phyloP scores from a whole-genome alignment of 2,113 vertebrate genomes.

The Tretioscincus oriximinensis region DNA sequence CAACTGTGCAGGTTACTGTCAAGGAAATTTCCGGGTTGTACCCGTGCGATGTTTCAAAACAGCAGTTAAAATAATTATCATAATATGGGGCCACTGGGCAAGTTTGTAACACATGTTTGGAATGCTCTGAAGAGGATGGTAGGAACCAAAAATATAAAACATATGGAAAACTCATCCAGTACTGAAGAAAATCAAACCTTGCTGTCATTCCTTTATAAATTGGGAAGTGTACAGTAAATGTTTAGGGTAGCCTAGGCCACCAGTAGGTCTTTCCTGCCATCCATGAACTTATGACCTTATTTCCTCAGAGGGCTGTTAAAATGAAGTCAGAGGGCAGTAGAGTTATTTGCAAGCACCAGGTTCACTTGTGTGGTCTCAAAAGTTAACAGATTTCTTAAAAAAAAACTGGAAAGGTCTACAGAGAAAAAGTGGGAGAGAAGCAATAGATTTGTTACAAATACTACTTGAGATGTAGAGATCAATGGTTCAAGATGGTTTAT shows the following conservation, averaged over 20 bases:
- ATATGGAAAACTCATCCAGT: slow-evolving; percentile 74
- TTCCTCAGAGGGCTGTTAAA: slow-evolving; percentile 87
- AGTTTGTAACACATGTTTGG: slow-evolving; percentile 73
- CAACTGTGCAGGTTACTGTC: slow-evolving; percentile 59
- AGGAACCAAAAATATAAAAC: slow-evolving; percentile 70
- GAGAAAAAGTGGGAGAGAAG: slow-evolving; percentile 35
- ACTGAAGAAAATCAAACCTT: slow-evolving; percentile 44
- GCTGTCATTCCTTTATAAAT: slow-evolving; percentile 72
- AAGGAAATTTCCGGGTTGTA: slow-evolving; percentile 69
- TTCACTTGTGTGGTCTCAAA: slow-evolving; percentile 95
- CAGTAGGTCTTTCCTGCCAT: slow-evolving; percentile 84
- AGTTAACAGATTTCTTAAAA: slow-evolving; percentile 80
- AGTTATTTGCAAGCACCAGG: slow-evolving; percentile 87
- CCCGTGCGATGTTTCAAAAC: slow-evolving; percentile 61
- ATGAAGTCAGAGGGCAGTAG: slow-evolving; percentile 90
- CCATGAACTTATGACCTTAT: slow-evolving; percentile 91
- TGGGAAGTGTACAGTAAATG: slow-evolving; percentile 69
- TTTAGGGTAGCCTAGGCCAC: slow-evolving; percentile 78
- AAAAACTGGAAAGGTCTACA: slow-evolving; percentile 51
- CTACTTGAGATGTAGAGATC: neutral
- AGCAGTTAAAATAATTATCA: slow-evolving; percentile 76
- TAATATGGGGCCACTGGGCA: slow-evolving; percentile 60
- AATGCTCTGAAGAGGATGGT: slow-evolving; percentile 52
- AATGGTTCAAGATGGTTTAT: neutral
- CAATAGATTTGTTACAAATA: slow-evolving; percentile 39